Evolutionary conservation across 2,797 vertebrate species (phyloP), one percentile per base, ranked within the genome.

Genomic region (Alfaro cultratus): DNA sequence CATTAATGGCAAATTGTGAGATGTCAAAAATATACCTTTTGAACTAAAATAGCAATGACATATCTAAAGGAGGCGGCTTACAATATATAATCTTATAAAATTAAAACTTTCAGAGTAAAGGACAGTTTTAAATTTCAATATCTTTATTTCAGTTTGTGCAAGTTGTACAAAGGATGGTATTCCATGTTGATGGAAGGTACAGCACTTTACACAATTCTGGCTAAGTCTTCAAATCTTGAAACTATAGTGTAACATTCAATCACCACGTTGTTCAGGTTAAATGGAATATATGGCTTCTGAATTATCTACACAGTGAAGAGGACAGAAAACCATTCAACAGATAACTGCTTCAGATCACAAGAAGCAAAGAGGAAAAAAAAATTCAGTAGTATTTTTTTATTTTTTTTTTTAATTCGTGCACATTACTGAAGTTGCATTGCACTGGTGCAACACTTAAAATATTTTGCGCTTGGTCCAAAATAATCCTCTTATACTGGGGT

Each of bases 131-230:
- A 93, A 95, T 94, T 93, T 87, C 67, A 93, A 91, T 82, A 85
- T 70, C 81, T 96, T 96, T 96, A 96, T 80, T 96, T 96, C 77
- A 90, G 87, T 86, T 88, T 94, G 93, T 95, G 93, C 87, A 92
- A 85, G 91, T 94, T 88, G 91, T 94, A 94, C 93, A 95, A 75
- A 51, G 80, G 79, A 86, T 92, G 80, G 67, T 86, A 60, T 80
- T 88, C 74, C 79, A 89, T 71, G 80, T 89, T 83, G 34, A 71
- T 80, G 10, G 79, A 86, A 80, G 29, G 88, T 91, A 94, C 87
- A 95, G 93, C 88, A 86, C 80, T 83, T 85, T 74, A 92, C 88
- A 94, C 91, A 91, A 86, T 45, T 85, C 86, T 90, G 89, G 79
- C 64, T 77, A 82, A 45, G 21, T 91, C 60, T 89, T 91, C 86